Evolutionary conservation across 30 jellyfish, hydroid and myxozoan species (phyloP), one percentile per base, ranked within the genome.

Genomic region (Hydractinia echinata): DNA sequence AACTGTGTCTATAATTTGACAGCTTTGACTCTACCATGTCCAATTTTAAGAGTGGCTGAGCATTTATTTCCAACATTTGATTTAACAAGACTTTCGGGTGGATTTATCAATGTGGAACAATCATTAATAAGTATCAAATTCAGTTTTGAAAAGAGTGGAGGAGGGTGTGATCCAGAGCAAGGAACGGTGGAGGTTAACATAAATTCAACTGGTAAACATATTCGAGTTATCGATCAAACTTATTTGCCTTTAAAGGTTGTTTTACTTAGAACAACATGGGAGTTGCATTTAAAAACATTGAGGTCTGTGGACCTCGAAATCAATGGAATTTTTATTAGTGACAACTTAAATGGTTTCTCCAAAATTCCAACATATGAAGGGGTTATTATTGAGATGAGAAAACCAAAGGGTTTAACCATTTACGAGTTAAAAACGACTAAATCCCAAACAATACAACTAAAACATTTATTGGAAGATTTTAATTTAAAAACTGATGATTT

Each of bases 321-420:
- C 21, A 77, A 77, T 55, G 85, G 85, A 21, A 55, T 77, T 18
- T 77, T 77, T 51, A 44, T 77, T 10, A 77, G 85, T n/a, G 73
- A 77, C 73, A 77, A 60, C 15, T 76, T 77, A 48, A 64, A 64
- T 77, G 73, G 61, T 52, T 44, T 44, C 73, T 77, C 85, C 51
- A 77, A 77, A 11, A 60, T 52, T 18, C 85, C 85, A 4, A 54
- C 72, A 53, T 77, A 54, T 55, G 85, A 77, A 77, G 85, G 85
- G 10, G 85, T 77, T 10, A 55, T 77, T n/a, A 60, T 77, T 10
- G 85, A 77, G 60, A 48, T 77, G 52, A 50, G 66, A 15, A 77
- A 77, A 55, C 85, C 85, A 16, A 77, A 77, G 51, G 85, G 85
- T 16, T 77, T 77, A 55, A 77, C 85, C 49, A 77, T 77, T 16